phyloP scores from a whole-genome alignment of 1,140 invertebrate species.

The Notospermus geniculatus region DNA sequence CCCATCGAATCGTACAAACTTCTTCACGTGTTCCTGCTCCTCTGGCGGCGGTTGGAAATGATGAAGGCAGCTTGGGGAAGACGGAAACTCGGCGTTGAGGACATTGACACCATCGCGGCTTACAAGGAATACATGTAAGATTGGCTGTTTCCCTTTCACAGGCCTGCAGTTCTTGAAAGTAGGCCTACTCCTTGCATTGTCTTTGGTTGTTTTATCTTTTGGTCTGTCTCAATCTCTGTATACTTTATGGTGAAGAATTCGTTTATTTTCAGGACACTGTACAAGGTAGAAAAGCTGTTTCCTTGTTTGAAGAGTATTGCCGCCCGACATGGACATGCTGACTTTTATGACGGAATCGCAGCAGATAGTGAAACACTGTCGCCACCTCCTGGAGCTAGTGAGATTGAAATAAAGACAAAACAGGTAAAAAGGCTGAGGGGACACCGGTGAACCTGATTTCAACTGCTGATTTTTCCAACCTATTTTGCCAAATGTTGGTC shows the following conservation, averaged over 20 bases:
- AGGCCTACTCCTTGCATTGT: background rate
- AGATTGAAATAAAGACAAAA: constrained; percentile 48
- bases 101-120: constrained; percentile 34
- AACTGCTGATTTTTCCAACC: background rate
- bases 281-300: constrained; percentile 44
- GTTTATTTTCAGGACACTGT: constrained; percentile 45
- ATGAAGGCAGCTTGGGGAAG: constrained; percentile 49
- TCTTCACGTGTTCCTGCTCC: constrained; percentile 48
- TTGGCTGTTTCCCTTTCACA: too few relatives aligned
- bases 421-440: constrained; percentile 32
- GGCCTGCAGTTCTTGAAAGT: background rate
- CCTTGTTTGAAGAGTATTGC: constrained; percentile 50
- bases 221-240: background rate
- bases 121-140: constrained; percentile 46
- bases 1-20: constrained; percentile 48
- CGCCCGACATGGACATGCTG: constrained; percentile 42
- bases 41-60: constrained; percentile 53
- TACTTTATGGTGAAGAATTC: too few relatives aligned
- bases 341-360: constrained; percentile 49
- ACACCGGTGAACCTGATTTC: constrained; percentile 1
- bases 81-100: constrained; percentile 38
- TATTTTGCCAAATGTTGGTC: background rate
- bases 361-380: constrained; percentile 45
- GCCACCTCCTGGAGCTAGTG: constrained; percentile 49
- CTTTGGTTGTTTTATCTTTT: background rate